A percentile compares a stretch with the other conserved stretches of the same genome.
Conservation (phyloP, 2,888 invertebrate species). For the Diaperis boleti region DNA sequence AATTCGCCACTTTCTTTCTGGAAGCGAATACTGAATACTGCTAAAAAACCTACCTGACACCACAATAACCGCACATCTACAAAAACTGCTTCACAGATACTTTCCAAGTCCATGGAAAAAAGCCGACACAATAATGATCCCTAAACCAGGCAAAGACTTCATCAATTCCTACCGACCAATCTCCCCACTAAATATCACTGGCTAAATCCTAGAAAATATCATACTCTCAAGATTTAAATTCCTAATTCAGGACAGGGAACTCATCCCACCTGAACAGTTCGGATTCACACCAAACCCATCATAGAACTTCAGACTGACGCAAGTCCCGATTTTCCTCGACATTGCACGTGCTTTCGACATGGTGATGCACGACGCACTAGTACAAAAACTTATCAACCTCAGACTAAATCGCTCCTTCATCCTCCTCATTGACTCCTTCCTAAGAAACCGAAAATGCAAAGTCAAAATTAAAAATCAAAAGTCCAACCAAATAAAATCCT, state of each 20-base stretch:
- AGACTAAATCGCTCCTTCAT: neutral
- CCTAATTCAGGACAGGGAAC: neutral
- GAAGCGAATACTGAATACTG: no score
- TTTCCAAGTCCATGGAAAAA: slow-evolving; percentile 20
- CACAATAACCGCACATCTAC: neutral
- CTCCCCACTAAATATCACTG: neutral
- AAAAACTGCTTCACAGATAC: slow-evolving; percentile 8
- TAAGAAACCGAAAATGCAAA: slow-evolving; percentile 1
- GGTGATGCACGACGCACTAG: slow-evolving; percentile 48
- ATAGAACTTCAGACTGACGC: slow-evolving; percentile 21
- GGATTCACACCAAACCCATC: slow-evolving; percentile 17
- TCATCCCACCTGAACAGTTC: slow-evolving; percentile 21
- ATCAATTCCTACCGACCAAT: neutral
- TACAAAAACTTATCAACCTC: slow-evolving; percentile 41
- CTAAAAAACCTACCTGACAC: slow-evolving; percentile 19
- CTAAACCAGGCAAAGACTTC: neutral
- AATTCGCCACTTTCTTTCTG: no score
- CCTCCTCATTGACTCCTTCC: slow-evolving; percentile 15
- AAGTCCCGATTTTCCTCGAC: slow-evolving; percentile 45
- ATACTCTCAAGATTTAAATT: neutral
- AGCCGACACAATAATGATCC: slow-evolving; percentile 13
- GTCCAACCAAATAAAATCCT: slow-evolving; percentile 1
- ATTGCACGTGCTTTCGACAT: no score
- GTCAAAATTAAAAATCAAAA: neutral
- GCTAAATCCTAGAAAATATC: slow-evolving; percentile 3